Evolutionary conservation across 1,140 invertebrate species (phyloP), one percentile per base, ranked within the genome.

Genomic region (Aphaenogaster ashmeadi): DNA sequence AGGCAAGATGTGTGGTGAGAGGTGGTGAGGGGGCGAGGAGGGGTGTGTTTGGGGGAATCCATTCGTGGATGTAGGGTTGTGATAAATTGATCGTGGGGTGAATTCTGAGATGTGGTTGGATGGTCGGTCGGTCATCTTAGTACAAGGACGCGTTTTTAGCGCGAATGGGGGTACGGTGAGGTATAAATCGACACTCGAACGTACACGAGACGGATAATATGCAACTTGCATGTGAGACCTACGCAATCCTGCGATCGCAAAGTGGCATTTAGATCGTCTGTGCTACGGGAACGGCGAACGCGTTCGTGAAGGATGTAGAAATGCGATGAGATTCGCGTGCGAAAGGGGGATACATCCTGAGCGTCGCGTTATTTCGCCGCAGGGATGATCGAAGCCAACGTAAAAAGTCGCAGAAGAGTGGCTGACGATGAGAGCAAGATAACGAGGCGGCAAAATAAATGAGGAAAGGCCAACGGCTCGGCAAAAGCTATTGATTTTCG

Each of bases 61-160:
- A 77, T 38, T 75, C 74, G 47, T 74, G 58, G 66, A 75, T 18
- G 6, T 69, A 9, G 74, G 4, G 67, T 52, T 81, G 41, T 77
- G 81, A 85, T 84, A 27, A 75, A 84, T 86, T 80, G 18, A 74
- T 85, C 44, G 3, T 66, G 21, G 56, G 77, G 54, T 62, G 52
- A 78, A 52, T 81, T 84, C 79, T 84, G 84, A 86, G 54, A 84
- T 77, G 38, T 77, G 87, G 80, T 91, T 66, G 89, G 88, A 87
- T 87, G 90, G 90, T 91, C 89, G 90, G 89, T 91, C 89, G 90
- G 89, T 91, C 89, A 87, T 91, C 79, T 89, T 87, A 88, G 89
- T 89, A 60, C 85, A 89, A 83, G 90, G 87, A 89, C 89, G 72
- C 90, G 85, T 91, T 91, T 27, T 83, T 74, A 74, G 85, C 90